phyloP scores from a whole-genome alignment of 2,113 vertebrate species.

The Cercopithecus mona region DNA sequence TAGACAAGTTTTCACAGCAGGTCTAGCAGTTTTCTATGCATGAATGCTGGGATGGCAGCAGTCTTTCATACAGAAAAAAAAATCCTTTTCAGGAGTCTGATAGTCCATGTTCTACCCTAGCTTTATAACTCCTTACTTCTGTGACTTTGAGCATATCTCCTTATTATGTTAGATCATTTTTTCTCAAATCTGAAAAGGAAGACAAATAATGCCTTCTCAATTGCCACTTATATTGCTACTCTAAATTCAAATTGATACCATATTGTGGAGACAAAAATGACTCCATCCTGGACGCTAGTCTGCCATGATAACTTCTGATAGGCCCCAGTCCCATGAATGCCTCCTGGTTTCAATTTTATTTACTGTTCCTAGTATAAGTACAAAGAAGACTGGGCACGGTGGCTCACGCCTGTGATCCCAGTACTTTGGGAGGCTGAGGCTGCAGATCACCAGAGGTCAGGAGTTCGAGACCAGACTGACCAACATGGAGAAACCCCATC shows the following conservation, averaged over 20 bases:
- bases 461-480: too few species aligned
- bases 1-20: neutral
- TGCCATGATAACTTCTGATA: too few species aligned
- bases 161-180: neutral
- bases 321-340: too few species aligned
- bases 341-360: too few species aligned
- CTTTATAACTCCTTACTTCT: neutral
- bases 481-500: too few species aligned
- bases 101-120: neutral
- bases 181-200: neutral
- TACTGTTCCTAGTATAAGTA: too few species aligned
- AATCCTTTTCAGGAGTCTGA: neutral
- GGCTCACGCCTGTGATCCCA: too few species aligned
- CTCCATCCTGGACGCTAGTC: too few species aligned
- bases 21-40: neutral
- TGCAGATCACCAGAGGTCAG: too few species aligned
- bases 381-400: too few species aligned
- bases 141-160: neutral
- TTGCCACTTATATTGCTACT: neutral
- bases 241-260: neutral
- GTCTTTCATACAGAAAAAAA: neutral
- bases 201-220: neutral
- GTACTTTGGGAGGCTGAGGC: too few species aligned
- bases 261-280: too few species aligned
- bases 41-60: fast-evolving